Evolutionary conservation across 2,797 vertebrate genomes (phyloP).

Genomic region (Fratercula arctica): DNA sequence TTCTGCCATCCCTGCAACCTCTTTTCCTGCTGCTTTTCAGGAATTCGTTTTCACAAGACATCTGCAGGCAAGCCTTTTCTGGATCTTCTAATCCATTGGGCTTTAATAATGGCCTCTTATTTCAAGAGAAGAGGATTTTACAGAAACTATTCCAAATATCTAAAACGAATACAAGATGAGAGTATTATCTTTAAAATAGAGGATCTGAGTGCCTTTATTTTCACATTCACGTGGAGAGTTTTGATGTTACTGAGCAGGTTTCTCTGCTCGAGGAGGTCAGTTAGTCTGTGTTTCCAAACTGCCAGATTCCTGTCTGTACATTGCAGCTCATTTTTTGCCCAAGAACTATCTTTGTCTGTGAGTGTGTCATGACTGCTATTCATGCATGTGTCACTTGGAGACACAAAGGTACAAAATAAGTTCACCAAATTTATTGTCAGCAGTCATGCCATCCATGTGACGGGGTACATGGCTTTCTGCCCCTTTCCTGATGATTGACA

Average conservation of each 20-base stretch:
- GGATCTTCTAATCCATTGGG: background rate
- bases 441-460: background rate
- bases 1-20: background rate
- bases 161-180: background rate
- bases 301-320: background rate
- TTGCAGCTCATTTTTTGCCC: background rate
- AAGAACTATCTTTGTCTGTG: background rate
- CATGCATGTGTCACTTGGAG: background rate
- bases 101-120: background rate
- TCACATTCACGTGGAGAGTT: background rate
- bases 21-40: slow-evolving; percentile 29
- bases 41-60: background rate
- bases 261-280: background rate
- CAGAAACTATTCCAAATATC: background rate
- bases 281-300: background rate
- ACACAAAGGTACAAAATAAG: background rate
- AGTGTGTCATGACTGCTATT: background rate
- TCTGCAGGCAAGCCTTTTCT: slow-evolving; percentile 6
- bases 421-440: background rate
- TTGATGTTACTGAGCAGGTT: background rate
- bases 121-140: background rate
- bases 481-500: background rate
- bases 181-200: background rate
- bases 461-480: background rate
- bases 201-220: background rate